Base-by-base conservation (phyloP, 1,140 invertebrate genomes). In the Akabosia matsudoensis region DNA sequence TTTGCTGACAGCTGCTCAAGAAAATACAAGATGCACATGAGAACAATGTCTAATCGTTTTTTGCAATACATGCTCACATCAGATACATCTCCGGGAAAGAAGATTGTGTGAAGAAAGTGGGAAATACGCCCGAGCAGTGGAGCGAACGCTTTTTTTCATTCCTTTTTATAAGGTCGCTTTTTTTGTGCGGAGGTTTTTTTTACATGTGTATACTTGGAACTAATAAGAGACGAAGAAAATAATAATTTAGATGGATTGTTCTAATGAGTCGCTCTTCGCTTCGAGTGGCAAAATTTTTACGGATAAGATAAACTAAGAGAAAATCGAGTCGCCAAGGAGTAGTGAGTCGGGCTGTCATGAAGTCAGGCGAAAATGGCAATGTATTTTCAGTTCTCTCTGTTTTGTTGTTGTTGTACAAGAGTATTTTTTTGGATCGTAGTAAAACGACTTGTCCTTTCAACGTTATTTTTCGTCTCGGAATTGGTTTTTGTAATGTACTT, bases 1-100 rank as follows among this genome's bases (percentile, higher is more conserved):
- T n/a, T n/a, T 67, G 61, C 61, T 16, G 30, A 28, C 61, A 67
- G 61, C 61, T 67, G 61, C 31, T 67, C 61, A 67, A 24, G 54
- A 61, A 61, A 30, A 67, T 67, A 67, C 24, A 67, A 67, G 14
- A 67, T 4, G 24, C 7, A 56, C 54, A 56, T n/a, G 54, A 67
- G 54, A 67, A 67, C 28, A 67, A 31, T 67, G 61, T 67, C 1
- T 30, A 67, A 67, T 31, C 61, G 30, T 67, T 28, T 67, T 30
- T 10, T 67, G 7, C 7, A 67, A 7, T n/a, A n/a, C n/a, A n/a
- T n/a, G 54, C 61, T 67, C 28, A 31, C 24, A 30, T 67, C 24
- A 30, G 3, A 45, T 45, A 45, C 26, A 14, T 14, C 7, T 61
- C 54, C 54, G 54, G 26, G 54, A 61, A 61, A 61, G 37, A 45